A percentile compares a stretch with the other conserved stretches of the same genome.
Conservation (phyloP, 1,140 invertebrate genomes). For the Diorhabda sublineata region DNA sequence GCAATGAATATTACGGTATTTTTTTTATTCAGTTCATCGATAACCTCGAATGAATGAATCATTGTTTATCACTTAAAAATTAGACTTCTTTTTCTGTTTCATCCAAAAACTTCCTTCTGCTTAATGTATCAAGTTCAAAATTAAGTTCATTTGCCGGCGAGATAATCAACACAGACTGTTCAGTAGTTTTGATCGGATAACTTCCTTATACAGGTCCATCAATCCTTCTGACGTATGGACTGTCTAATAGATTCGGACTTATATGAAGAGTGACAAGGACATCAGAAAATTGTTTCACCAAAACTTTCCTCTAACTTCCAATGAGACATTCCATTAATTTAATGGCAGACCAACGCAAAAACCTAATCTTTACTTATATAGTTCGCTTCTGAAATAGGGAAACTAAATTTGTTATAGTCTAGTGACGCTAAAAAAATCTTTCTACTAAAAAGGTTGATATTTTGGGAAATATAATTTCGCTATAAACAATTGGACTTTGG, state of each 20-base stretch:
- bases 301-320: conserved; percentile 10
- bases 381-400: neutral
- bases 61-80: no score
- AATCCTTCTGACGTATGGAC: conserved; percentile 32
- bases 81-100: neutral
- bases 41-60: no score
- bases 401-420: neutral
- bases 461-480: no score
- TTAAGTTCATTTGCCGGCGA: conserved; percentile 3
- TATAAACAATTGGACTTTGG: no score
- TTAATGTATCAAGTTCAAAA: neutral
- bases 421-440: neutral
- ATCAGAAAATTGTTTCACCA: conserved; percentile 22
- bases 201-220: conserved; percentile 18
- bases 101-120: neutral
- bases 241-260: conserved; percentile 31
- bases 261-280: conserved; percentile 26
- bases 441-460: no score
- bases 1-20: no score
- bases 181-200: neutral
- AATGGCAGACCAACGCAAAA: neutral
- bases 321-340: conserved; percentile 26
- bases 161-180: neutral
- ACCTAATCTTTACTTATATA: conserved; percentile 3
- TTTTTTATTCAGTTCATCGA: no score